Percentiles rank a stretch among this genome's conserved stretches.
Conservation (phyloP, 1,140 invertebrate species). For the Dreissena rostriformis region DNA sequence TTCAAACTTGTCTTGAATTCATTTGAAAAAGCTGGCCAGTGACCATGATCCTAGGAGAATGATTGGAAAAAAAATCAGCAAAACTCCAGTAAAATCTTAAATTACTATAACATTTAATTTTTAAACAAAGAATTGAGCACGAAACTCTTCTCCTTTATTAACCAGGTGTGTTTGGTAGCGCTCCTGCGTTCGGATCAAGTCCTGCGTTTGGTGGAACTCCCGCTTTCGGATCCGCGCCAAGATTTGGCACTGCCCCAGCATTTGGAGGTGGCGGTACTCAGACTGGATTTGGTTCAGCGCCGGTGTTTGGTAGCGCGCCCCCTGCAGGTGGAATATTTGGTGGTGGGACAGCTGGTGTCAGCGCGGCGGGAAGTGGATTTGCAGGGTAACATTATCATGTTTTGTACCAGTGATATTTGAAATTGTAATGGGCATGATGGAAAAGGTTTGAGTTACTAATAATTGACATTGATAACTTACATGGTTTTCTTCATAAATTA, state of each 20-base stretch:
- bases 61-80: too few relatives aligned
- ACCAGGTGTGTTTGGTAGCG: conserved; percentile 60
- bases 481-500: background rate
- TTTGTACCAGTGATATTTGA: too few relatives aligned
- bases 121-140: too few relatives aligned
- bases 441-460: too few relatives aligned
- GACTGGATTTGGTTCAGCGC: conserved; percentile 59
- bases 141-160: background rate
- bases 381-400: conserved; percentile 48
- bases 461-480: too few relatives aligned
- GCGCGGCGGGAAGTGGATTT: conserved; percentile 54
- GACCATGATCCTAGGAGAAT: too few relatives aligned
- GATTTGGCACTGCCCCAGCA: conserved; percentile 58
- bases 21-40: too few relatives aligned
- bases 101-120: too few relatives aligned
- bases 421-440: too few relatives aligned
- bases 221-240: conserved; percentile 61
- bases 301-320: conserved; percentile 58
- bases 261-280: conserved; percentile 57
- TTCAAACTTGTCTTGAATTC: too few relatives aligned
- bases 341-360: background rate
- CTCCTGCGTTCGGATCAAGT: conserved; percentile 63
- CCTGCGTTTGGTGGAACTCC: conserved; percentile 67
- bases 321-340: conserved; percentile 46
- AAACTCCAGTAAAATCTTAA: too few relatives aligned